Conservation (phyloP, 1,140 invertebrate species). For the Dolichoris vasculosae region DNA sequence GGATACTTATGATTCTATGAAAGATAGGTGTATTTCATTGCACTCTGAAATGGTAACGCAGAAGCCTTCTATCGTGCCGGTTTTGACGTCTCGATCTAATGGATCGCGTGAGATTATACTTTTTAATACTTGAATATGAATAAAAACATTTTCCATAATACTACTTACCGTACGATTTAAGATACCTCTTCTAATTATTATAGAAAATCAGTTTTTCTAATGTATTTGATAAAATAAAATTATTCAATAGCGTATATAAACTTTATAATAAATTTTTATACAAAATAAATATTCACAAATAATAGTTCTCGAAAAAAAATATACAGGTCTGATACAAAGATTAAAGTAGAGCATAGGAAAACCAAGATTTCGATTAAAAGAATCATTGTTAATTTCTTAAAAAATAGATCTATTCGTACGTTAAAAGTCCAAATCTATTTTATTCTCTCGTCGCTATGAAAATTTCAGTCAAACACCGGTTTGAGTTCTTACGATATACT, state of each 20-base stretch:
- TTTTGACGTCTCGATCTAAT: not conserved
- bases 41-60: constrained; percentile 1
- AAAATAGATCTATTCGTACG: not conserved
- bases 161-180: not conserved
- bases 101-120: not conserved
- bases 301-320: too few relatives aligned
- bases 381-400: too few relatives aligned
- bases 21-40: not conserved
- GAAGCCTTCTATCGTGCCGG: not conserved
- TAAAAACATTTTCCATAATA: not conserved
- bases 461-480: too few relatives aligned
- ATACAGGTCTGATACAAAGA: too few relatives aligned
- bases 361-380: too few relatives aligned
- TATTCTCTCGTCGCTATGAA: not conserved
- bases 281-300: too few relatives aligned
- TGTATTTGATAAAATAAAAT: too few relatives aligned
- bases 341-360: too few relatives aligned
- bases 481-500: too few relatives aligned
- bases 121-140: not conserved
- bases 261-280: too few relatives aligned
- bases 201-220: not conserved
- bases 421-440: not conserved
- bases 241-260: too few relatives aligned
- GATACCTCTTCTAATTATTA: not conserved
- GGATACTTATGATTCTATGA: not conserved